Conservation (phyloP, 1,140 invertebrate genomes). For the Aphaenogaster ashmeadi region DNA sequence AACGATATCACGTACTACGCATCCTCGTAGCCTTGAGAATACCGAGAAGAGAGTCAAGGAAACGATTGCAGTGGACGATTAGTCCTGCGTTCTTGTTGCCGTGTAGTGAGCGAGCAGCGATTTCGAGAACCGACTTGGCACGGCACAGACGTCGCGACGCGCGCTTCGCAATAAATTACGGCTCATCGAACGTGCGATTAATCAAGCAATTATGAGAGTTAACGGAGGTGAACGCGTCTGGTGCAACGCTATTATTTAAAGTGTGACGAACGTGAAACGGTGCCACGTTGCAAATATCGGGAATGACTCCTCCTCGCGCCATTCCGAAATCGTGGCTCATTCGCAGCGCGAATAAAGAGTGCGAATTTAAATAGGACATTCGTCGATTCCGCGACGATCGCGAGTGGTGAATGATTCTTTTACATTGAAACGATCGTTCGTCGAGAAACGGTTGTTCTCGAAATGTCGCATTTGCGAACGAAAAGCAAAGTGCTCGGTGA, state of each 20-base stretch:
- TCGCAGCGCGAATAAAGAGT: slow-evolving; percentile 17
- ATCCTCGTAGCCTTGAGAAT: slow-evolving; percentile 18
- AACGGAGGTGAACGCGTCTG: slow-evolving; percentile 39
- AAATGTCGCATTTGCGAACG: slow-evolving; percentile 77
- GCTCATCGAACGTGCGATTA: slow-evolving; percentile 18
- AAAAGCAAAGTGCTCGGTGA: slow-evolving; percentile 67
- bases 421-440: background rate
- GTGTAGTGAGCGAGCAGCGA: background rate
- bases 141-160: background rate
- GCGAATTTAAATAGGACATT: background rate
- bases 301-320: background rate
- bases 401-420: background rate
- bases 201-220: slow-evolving; percentile 52
- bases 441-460: background rate
- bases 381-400: background rate
- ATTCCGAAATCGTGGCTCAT: background rate
- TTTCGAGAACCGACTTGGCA: slow-evolving; percentile 15
- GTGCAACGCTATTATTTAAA: slow-evolving; percentile 32
- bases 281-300: background rate
- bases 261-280: background rate
- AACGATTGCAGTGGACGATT: slow-evolving; percentile 5
- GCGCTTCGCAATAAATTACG: background rate
- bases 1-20: background rate
- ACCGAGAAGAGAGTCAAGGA: slow-evolving; percentile 40
- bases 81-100: background rate